Evolutionary conservation across 1,140 invertebrate species (phyloP).

Genomic region (Gonioctena quinquepunctata): DNA sequence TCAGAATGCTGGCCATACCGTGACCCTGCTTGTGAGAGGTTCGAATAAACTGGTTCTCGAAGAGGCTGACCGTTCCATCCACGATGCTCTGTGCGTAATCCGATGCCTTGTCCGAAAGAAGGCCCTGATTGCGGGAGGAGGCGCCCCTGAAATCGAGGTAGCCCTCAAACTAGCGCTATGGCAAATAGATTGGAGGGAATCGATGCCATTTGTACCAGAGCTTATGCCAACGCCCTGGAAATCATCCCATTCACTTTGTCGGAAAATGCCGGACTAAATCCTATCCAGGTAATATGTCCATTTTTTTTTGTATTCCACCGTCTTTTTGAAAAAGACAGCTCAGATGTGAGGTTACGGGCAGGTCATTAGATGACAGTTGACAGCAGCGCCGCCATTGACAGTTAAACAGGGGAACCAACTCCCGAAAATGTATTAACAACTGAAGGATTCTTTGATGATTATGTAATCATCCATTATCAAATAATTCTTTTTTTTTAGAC

Average conservation of each 20-base stretch:
- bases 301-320: too few relatives aligned
- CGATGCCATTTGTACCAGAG: conserved; percentile 92
- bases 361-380: too few relatives aligned
- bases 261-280: conserved; percentile 99
- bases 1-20: conserved; percentile 84
- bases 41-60: conserved; percentile 97
- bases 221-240: conserved; percentile 95
- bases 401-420: too few relatives aligned
- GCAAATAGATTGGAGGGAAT: conserved; percentile 86
- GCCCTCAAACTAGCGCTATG: conserved; percentile 80
- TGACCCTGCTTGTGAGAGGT: conserved; percentile 92
- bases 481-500: conserved; percentile 70
- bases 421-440: too few relatives aligned
- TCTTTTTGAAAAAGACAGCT: too few relatives aligned
- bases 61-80: conserved; percentile 93
- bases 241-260: conserved; percentile 97
- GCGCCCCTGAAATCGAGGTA: conserved; percentile 95
- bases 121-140: conserved; percentile 91
- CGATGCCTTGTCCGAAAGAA: conserved; percentile 90
- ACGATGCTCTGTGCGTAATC: conserved; percentile 98
- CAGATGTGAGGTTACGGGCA: too few relatives aligned
- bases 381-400: too few relatives aligned
- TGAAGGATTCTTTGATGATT: too few relatives aligned
- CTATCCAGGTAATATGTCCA: conserved; percentile 66
- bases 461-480: not conserved